Base-by-base conservation (phyloP, 2,888 invertebrate species). In the Ephialtes manifestator region DNA sequence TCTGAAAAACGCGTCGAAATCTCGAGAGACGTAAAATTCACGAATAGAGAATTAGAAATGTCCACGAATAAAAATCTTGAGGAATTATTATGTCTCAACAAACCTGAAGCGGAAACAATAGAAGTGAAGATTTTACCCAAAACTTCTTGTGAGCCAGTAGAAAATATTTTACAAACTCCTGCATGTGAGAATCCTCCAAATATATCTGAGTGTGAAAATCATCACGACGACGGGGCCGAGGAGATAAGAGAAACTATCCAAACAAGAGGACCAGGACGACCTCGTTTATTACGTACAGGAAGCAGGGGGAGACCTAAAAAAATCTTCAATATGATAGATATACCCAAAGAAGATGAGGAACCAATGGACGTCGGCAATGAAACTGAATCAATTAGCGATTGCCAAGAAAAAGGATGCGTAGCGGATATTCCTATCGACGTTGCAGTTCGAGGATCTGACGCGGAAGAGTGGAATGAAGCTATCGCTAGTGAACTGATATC, bases 281-380 rank as follows among this genome's bases (percentile, higher is more conserved):
- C 63, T 13, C 63, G 63, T 5, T 8, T 63, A 18, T 2, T 39
- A 15, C 35, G 7, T 15, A 63, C 43, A 8, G 39, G 20, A 10
- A 43, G 35, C 72, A 55, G 55, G 24, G 35, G 43, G 35, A 72
- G 13, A 24, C 51, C 58, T 20, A 31, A 15, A 55, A 43, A 55
- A 10, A 8, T 31, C 8, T 39, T 35, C 35, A n/a, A 35, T 13
- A 46, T 15, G 5, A 13, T 46, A 4, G 46, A 46, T 43, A 43
- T 2, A 43, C 3, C 2, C 10, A 43, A 48, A 48, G 48, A 48
- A 48, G 10, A 1, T 15, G 15, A 5, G 48, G 48, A 48, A 15
- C 3, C 7, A 48, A 48, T 48, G 48, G 48, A 48, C 48, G 15
- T 48, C 48, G 48, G 10, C 48, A 15, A 48, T 4, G 48, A 48